A percentile compares a stretch with the other conserved stretches of the same genome.
These are phyloP conservation scores for Olivierus martensii DNA, from an alignment of 1,140 invertebrate species.

Conservation along the genomic window DNA sequence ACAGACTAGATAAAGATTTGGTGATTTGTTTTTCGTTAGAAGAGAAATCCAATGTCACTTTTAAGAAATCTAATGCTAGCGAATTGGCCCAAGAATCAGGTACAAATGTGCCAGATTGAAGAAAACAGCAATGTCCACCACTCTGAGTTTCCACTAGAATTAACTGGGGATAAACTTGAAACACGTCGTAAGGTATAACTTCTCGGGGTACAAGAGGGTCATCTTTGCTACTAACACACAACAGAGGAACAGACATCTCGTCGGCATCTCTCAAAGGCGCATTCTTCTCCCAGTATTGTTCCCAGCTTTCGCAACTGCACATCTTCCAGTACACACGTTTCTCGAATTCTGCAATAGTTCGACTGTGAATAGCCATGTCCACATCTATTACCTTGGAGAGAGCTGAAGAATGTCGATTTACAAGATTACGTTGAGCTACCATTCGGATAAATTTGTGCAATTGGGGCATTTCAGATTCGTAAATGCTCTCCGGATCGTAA, in stretches of 20 bases:
- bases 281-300: conserved; percentile 27
- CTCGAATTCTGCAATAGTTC: conserved; percentile 21
- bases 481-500: conserved; percentile 21
- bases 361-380: conserved; percentile 11
- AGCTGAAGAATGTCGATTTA: conserved; percentile 18
- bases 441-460: conserved; percentile 20
- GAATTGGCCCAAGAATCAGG: too few species aligned
- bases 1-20: not conserved
- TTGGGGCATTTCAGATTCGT: conserved; percentile 5
- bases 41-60: too few species aligned
- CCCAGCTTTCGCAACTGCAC: conserved; percentile 19
- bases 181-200: conserved; percentile 25
- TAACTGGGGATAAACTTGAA: conserved; percentile 26
- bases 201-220: conserved; percentile 23
- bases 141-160: conserved; percentile 22
- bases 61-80: too few species aligned
- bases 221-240: conserved; percentile 26
- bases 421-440: conserved; percentile 16
- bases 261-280: conserved; percentile 26
- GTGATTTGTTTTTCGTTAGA: too few species aligned
- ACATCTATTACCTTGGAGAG: conserved; percentile 20
- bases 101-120: not conserved
- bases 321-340: conserved; percentile 19
- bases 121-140: conserved; percentile 28
- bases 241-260: conserved; percentile 26